A percentile compares a stretch with the other conserved stretches of the same genome.
phyloP scores from a whole-genome alignment of 2,113 vertebrate species.

The Apaloderma vittatum region DNA sequence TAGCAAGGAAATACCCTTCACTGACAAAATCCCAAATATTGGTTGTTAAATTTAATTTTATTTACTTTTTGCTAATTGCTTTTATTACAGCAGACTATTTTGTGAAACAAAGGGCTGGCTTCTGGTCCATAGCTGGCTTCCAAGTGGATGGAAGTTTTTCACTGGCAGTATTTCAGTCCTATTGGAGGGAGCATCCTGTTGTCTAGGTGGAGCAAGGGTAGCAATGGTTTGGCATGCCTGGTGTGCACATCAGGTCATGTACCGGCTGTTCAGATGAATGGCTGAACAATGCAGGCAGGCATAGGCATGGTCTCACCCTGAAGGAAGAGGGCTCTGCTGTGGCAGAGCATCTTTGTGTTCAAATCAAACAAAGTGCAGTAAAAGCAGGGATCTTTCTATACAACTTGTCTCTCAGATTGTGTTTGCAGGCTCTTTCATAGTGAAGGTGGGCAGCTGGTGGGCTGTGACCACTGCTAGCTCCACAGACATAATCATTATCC shows the following conservation, averaged over 20 bases:
- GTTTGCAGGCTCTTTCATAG: neutral
- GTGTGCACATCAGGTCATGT: accelerated
- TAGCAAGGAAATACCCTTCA: neutral
- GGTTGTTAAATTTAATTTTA: neutral
- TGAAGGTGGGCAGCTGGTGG: neutral
- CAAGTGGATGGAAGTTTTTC: neutral
- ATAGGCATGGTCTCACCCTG: neutral
- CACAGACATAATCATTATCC: accelerated
- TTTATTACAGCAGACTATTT: neutral
- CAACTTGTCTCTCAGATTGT: neutral
- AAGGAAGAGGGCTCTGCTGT: neutral
- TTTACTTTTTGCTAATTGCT: neutral
- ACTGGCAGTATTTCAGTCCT: neutral
- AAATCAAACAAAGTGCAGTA: neutral
- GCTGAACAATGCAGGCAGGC: neutral
- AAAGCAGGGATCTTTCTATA: neutral
- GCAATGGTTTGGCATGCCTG: neutral
- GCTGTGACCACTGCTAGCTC: neutral
- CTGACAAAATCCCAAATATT: neutral
- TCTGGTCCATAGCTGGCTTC: neutral
- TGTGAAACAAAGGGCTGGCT: neutral
- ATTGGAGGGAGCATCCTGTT: neutral
- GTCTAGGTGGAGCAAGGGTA: neutral
- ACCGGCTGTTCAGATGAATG: neutral
- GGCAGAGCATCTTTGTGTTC: neutral